phyloP scores from a whole-genome alignment of 2,888 invertebrate species.

The Nymphalis polychloros region DNA sequence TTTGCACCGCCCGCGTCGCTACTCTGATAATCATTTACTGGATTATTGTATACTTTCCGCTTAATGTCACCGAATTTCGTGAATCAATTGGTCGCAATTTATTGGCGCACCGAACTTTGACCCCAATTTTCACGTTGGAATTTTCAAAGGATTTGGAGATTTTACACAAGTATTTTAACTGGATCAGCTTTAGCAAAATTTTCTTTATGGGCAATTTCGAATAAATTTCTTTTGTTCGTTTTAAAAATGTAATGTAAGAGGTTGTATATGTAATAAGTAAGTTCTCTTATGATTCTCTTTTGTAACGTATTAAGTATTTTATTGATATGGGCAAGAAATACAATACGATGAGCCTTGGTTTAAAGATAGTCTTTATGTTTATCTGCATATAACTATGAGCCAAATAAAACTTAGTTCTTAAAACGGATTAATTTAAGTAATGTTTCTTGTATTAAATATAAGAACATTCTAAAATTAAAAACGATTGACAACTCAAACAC shows the following conservation, averaged over 20 bases:
- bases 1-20: conserved; percentile 58
- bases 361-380: too few relatives aligned
- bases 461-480: too few relatives aligned
- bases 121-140: conserved; percentile 53
- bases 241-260: conserved; percentile 6
- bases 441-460: too few relatives aligned
- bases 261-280: background rate
- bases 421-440: too few relatives aligned
- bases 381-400: too few relatives aligned
- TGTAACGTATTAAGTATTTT: background rate
- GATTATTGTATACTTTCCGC: conserved; percentile 78
- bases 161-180: conserved; percentile 40
- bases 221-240: conserved; percentile 26
- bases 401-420: too few relatives aligned
- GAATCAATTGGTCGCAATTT: conserved; percentile 61
- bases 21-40: conserved; percentile 74
- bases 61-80: conserved; percentile 69
- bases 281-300: background rate
- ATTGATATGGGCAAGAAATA: too few relatives aligned
- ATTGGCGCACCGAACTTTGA: conserved; percentile 46
- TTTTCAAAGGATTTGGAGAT: conserved; percentile 48
- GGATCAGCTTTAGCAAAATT: conserved; percentile 35
- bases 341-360: too few relatives aligned
- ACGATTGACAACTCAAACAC: too few relatives aligned
- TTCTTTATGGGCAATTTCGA: conserved; percentile 28